Percentiles rank a stretch among this genome's conserved stretches.
Evolutionary conservation across 2,113 vertebrate species (phyloP).

Genomic region (Brevimyrus niger): DNA sequence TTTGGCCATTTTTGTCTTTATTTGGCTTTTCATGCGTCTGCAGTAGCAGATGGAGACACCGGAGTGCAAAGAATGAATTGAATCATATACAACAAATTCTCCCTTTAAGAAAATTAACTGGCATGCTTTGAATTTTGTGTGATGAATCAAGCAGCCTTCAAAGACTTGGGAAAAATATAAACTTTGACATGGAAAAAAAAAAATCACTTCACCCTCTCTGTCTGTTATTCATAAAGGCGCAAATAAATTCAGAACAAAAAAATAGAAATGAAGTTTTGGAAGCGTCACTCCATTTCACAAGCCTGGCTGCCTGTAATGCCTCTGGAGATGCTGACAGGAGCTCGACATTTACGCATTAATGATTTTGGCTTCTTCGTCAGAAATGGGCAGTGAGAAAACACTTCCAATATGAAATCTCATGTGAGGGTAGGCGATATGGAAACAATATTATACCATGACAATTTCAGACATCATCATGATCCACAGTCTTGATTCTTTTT

Average conservation of each 20-base stretch:
- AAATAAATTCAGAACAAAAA: not conserved
- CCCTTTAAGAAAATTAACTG: not conserved
- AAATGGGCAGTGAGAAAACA: not conserved
- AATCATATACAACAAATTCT: slow-evolving; percentile 1
- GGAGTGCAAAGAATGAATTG: not conserved
- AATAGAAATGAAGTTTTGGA: not conserved
- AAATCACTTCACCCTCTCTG: not conserved
- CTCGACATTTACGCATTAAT: not conserved
- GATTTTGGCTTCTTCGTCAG: not conserved
- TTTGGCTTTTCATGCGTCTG: not conserved
- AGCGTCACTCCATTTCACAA: not conserved
- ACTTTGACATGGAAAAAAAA: not conserved
- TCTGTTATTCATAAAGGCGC: not conserved
- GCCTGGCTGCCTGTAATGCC: not conserved
- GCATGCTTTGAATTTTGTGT: not conserved
- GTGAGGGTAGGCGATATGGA: not conserved
- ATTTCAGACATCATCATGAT: not conserved
- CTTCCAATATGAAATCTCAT: not conserved
- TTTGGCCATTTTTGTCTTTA: not conserved
- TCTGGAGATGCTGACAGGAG: not conserved
- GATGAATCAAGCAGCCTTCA: not conserved
- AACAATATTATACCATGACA: not conserved
- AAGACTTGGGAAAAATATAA: not conserved
- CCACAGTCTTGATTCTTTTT: not conserved
- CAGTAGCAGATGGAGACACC: not conserved